Percentiles rank a stretch among this genome's conserved stretches.
Evolutionary conservation across 2,113 vertebrate species (phyloP).

Genomic region (Pterocles gutturalis): DNA sequence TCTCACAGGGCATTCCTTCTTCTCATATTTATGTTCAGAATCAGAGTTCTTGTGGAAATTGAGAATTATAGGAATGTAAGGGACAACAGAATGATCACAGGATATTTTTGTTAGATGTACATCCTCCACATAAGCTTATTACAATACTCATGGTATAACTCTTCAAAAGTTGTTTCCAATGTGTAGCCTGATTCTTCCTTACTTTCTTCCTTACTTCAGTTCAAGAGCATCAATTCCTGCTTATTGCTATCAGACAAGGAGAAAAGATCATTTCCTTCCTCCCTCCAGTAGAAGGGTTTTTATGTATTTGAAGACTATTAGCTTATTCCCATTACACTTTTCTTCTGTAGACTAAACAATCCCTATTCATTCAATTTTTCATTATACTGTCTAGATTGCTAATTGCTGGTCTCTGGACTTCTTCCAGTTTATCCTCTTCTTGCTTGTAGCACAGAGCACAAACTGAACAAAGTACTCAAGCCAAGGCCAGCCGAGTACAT

Average conservation of each 20-base stretch:
- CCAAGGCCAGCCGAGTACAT: not conserved
- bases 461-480: not conserved
- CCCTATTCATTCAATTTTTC: not conserved
- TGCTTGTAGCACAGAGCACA: not conserved
- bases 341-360: constrained; percentile 27
- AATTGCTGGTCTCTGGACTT: constrained; percentile 5
- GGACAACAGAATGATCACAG: not conserved
- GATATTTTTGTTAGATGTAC: not conserved
- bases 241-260: not conserved
- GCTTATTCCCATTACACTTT: not conserved
- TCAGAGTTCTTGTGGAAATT: not conserved
- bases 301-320: not conserved
- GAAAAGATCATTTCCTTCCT: not conserved
- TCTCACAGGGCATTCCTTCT: not conserved
- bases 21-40: not conserved
- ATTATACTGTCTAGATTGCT: not conserved
- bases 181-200: not conserved
- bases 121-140: not conserved
- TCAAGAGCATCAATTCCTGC: not conserved
- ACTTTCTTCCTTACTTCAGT: not conserved
- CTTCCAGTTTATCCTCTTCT: not conserved
- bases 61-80: not conserved
- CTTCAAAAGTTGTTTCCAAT: not conserved
- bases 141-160: not conserved
- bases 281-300: not conserved